phyloP scores from a whole-genome alignment of 1,140 invertebrate genomes.

The Zeugodacus cucurbitae region DNA sequence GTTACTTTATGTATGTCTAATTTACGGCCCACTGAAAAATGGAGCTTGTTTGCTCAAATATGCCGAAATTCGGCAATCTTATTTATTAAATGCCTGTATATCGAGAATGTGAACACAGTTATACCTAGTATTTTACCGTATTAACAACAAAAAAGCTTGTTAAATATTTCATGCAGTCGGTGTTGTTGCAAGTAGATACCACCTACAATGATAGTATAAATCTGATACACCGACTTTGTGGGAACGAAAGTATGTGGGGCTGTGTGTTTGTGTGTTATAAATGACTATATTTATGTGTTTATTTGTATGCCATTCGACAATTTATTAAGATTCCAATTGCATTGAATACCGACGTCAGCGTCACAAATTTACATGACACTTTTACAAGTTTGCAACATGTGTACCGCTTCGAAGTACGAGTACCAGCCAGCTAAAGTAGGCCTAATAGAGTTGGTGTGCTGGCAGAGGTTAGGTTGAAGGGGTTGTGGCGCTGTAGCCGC shows the following conservation, averaged over 20 bases:
- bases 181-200: neutral
- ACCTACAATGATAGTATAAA: neutral
- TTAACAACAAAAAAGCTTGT: constrained; percentile 13
- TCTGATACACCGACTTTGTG: neutral
- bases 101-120: neutral
- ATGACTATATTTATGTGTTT: constrained; percentile 15
- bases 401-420: constrained; percentile 5
- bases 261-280: neutral
- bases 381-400: constrained; percentile 39
- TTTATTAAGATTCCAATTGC: constrained; percentile 37
- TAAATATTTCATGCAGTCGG: constrained; percentile 18
- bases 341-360: neutral
- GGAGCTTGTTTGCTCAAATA: neutral
- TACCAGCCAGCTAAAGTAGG: neutral
- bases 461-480: neutral
- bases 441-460: neutral
- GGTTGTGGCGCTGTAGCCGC: neutral
- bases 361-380: constrained; percentile 25
- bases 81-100: neutral
- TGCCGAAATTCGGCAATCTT: neutral
- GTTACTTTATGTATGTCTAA: neutral
- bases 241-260: neutral
- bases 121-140: neutral
- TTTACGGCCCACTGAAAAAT: neutral
- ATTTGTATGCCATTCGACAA: constrained; percentile 35